Base-by-base conservation (phyloP, 1,140 invertebrate genomes). In the Colletes latitarsis region DNA sequence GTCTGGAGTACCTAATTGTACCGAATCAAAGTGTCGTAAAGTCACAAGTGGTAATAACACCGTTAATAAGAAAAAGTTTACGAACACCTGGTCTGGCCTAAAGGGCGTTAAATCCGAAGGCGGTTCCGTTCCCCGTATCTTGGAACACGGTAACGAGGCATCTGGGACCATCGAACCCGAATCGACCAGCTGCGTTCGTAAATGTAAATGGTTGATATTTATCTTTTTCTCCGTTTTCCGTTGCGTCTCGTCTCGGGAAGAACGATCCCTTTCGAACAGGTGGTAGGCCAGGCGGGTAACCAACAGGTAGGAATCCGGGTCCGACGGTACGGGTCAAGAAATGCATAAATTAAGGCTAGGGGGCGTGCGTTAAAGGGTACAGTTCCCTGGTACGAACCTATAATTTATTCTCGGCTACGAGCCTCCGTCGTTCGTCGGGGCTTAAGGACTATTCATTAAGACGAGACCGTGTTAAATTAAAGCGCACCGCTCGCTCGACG, bases 231-330 rank as follows among this genome's bases (percentile, higher is more conserved):
- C 21, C 12, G 41, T 57, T 49, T 64, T 69, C n/a, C 52, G 14
- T n/a, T 21, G 30, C 4, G 8, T 3, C 6, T 53, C 62, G 64
- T 17, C 21, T 15, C 0, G 46, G 67, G 2, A 8, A 62, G 64
- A 17, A 49, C n/a, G 62, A 77, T 80, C 46, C 69, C 41, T 84
- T 77, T 82, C 76, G 85, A 88, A 88, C 86, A 88, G 85, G 85
- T 87, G 85, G 84, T 60, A 83, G 81, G 68, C 77, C 74, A 63
- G 77, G 55, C 10, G 5, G 43, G 10, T 49, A 49, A 77, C 85
- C 85, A 87, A 87, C 85, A 87, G 85, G 85, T 87, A 87, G 85
- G 84, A 86, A 87, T 74, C 19, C 84, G 60, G 46, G 77, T 82
- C 75, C 70, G 70, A 30, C 81, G 71, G 76, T 75, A 64, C 39